A percentile compares a stretch with the other conserved stretches of the same genome.
phyloP scores from a whole-genome alignment of 2,113 vertebrate species.

The Leptosomus discolor region DNA sequence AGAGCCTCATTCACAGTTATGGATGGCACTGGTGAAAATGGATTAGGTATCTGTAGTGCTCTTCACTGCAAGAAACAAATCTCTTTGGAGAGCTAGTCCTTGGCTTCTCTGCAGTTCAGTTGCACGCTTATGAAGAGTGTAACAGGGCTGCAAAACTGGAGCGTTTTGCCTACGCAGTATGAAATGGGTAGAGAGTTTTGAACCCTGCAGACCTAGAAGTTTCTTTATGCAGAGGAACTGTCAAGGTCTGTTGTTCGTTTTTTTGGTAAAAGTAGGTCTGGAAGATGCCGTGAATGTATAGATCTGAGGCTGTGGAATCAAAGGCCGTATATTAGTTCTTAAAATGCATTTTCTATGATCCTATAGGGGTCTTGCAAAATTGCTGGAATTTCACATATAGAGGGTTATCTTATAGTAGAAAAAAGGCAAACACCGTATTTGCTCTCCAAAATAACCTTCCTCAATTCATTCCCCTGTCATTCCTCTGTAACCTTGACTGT shows the following conservation, averaged over 20 bases:
- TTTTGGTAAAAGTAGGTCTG: not conserved
- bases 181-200: not conserved
- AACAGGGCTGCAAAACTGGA: not conserved
- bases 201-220: not conserved
- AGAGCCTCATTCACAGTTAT: not conserved
- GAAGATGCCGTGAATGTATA: not conserved
- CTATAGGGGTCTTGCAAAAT: not conserved
- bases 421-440: not conserved
- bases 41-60: not conserved
- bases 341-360: not conserved
- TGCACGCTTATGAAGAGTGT: not conserved
- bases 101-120: not conserved
- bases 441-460: not conserved
- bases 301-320: not conserved
- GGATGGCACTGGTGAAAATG: not conserved
- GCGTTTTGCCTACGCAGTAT: not conserved
- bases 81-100: not conserved
- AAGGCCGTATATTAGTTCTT: not conserved
- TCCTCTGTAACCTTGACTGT: not conserved
- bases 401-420: not conserved
- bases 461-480: not conserved
- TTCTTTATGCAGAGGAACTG: not conserved
- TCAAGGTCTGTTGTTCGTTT: not conserved
- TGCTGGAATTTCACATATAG: not conserved
- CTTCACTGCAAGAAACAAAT: not conserved